Evolutionary conservation across 2,797 vertebrate genomes (phyloP).

Genomic region (Trachurus trachurus): DNA sequence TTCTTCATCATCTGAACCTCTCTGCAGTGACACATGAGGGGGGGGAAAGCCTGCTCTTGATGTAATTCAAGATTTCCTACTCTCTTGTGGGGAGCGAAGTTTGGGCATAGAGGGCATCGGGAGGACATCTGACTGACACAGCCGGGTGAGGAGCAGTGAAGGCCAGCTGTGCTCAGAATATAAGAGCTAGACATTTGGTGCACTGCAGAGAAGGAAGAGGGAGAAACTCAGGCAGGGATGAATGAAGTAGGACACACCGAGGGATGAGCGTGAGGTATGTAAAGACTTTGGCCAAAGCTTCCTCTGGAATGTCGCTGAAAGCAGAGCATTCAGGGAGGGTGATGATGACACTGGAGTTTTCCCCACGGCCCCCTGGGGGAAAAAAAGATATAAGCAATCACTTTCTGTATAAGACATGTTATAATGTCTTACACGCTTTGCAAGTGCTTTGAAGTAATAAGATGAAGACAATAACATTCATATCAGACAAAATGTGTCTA

Average conservation of each 20-base stretch:
- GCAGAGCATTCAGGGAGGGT: conserved; percentile 94
- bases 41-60: neutral
- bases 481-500: neutral
- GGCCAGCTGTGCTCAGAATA: conserved; percentile 73
- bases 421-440: neutral
- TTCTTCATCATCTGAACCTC: neutral
- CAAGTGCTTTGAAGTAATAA: no score
- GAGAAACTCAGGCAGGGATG: conserved; percentile 21
- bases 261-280: conserved; percentile 93
- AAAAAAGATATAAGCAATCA: neutral
- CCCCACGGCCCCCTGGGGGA: conserved; percentile 91
- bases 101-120: conserved; percentile 44
- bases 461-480: neutral
- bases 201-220: conserved; percentile 74
- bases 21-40: neutral
- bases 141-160: conserved; percentile 41
- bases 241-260: conserved; percentile 84
- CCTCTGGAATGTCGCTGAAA: conserved; percentile 93
- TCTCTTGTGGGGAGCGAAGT: conserved; percentile 11
- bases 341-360: conserved; percentile 95
- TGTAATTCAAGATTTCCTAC: conserved; percentile 2
- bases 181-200: conserved; percentile 61
- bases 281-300: conserved; percentile 91
- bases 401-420: neutral
- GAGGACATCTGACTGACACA: conserved; percentile 50